Evolutionary conservation across 2,113 vertebrate species (phyloP).

Genomic region (Pycnonotus jocosus): DNA sequence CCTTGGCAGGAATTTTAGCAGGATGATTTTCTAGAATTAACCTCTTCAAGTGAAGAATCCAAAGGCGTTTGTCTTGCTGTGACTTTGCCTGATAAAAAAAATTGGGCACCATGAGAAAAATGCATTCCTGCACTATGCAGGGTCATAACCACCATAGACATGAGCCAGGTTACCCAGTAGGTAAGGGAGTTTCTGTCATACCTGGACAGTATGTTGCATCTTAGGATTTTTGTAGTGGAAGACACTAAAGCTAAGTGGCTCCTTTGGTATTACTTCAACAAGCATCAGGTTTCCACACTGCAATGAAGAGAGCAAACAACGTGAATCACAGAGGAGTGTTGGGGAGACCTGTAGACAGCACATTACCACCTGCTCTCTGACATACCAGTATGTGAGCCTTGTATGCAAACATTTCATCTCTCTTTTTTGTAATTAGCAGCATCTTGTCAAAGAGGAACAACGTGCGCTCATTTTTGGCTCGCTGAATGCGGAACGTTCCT

Average conservation of each 20-base stretch:
- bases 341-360: not conserved
- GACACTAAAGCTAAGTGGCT: slow-evolving; percentile 94
- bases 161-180: not conserved
- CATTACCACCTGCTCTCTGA: not conserved
- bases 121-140: not conserved
- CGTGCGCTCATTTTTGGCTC: slow-evolving; percentile 94
- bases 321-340: not conserved
- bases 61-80: slow-evolving; percentile 94
- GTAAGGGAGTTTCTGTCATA: slow-evolving; percentile 51
- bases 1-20: slow-evolving; percentile 98
- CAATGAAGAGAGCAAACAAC: not conserved
- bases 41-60: slow-evolving; percentile 95
- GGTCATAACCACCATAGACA: not conserved
- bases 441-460: slow-evolving; percentile 96
- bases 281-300: slow-evolving; percentile 99
- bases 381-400: slow-evolving; percentile 96
- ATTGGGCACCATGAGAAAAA: not conserved
- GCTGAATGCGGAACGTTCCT: slow-evolving; percentile 93
- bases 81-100: slow-evolving; percentile 84
- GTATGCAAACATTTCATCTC: slow-evolving; percentile 91
- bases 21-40: slow-evolving; percentile 98
- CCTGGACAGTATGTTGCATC: slow-evolving; percentile 98
- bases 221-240: slow-evolving; percentile 99
- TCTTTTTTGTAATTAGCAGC: slow-evolving; percentile 94
- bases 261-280: slow-evolving; percentile 97